phyloP scores from a whole-genome alignment of 2,797 vertebrate species.

The Pogonophryne albipinna region DNA sequence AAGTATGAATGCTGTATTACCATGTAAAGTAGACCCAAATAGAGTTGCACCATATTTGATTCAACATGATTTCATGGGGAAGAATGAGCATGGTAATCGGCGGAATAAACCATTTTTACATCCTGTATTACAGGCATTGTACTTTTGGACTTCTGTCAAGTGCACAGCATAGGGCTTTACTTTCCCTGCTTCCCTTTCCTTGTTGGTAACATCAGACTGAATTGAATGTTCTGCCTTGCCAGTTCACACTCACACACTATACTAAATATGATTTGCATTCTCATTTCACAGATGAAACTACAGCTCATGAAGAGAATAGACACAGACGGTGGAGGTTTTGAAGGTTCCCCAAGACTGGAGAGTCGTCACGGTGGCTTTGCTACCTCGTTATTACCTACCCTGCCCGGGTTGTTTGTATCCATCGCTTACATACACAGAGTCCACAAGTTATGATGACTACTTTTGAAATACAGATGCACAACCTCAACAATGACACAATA shows the following conservation, averaged over 20 bases:
- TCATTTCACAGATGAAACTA: constrained; percentile 82
- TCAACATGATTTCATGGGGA: constrained; percentile 33
- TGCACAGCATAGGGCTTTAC: constrained; percentile 40
- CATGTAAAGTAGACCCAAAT: constrained; percentile 40
- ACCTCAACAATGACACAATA: background rate
- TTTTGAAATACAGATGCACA: constrained; percentile 33
- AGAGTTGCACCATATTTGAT: constrained; percentile 43
- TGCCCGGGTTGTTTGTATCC: constrained; percentile 50
- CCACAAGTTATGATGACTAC: constrained; percentile 32
- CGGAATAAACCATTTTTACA: constrained; percentile 59
- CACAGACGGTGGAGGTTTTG: constrained; percentile 56
- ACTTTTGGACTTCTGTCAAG: constrained; percentile 57
- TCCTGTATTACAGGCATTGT: constrained; percentile 54
- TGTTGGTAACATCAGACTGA: constrained; percentile 74
- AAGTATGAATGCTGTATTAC: constrained; percentile 24
- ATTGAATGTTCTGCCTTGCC: constrained; percentile 80
- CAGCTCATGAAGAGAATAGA: constrained; percentile 69
- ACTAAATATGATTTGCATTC: constrained; percentile 82
- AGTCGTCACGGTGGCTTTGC: constrained; percentile 70
- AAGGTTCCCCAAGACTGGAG: constrained; percentile 65
- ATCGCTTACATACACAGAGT: constrained; percentile 22
- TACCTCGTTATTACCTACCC: constrained; percentile 52
- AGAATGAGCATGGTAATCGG: constrained; percentile 48
- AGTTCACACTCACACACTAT: constrained; percentile 69
- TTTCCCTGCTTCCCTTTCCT: constrained; percentile 51